Percentiles rank a stretch among this genome's conserved stretches.
phyloP scores from a whole-genome alignment of 2,797 vertebrate species.

The Smutsia gigantea region DNA sequence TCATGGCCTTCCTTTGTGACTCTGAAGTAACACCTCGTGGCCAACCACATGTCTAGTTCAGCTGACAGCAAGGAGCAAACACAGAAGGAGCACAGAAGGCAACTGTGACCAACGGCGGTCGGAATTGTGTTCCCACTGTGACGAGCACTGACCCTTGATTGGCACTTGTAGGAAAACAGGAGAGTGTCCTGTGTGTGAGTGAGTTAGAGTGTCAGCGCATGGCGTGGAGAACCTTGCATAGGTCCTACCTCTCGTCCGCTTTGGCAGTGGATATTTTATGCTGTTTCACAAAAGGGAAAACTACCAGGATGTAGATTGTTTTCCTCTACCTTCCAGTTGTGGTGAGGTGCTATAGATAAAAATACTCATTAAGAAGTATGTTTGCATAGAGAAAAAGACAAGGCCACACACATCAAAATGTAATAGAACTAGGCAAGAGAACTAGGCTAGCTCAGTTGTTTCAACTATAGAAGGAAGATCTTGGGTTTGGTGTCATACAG shows the following conservation, averaged over 20 bases:
- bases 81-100: background rate
- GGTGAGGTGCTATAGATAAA: background rate
- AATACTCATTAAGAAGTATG: background rate
- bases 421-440: background rate
- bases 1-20: background rate
- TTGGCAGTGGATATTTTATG: background rate
- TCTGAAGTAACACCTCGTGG: background rate
- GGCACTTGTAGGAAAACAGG: background rate
- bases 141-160: background rate
- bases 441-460: background rate
- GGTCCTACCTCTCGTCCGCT: background rate
- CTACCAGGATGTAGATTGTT: background rate
- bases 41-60: background rate
- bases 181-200: background rate
- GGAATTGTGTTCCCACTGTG: background rate
- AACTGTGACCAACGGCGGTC: background rate
- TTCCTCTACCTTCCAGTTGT: background rate
- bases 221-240: background rate
- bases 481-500: background rate
- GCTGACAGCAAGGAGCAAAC: background rate
- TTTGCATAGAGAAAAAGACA: conserved; percentile 11
- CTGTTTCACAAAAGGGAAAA: background rate
- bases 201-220: background rate
- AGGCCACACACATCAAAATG: background rate
- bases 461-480: background rate